A percentile compares a stretch with the other conserved stretches of the same genome.
Evolutionary conservation across 2,888 invertebrate genomes (phyloP).

Genomic region (Cremastinae sp.): DNA sequence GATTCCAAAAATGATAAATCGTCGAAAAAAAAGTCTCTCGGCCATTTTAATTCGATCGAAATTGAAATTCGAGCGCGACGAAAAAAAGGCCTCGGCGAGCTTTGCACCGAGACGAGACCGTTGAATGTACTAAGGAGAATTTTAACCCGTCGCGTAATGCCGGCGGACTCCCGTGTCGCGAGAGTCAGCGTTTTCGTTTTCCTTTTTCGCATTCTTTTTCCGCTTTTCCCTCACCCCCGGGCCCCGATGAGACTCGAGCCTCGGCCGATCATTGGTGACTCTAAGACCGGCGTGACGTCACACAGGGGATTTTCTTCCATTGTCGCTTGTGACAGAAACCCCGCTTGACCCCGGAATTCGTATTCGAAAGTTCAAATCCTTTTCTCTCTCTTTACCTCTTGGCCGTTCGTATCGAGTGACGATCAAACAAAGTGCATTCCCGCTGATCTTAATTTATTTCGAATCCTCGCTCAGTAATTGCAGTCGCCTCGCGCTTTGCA

Average conservation of each 20-base stretch:
- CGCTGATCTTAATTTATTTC: constrained; percentile 44
- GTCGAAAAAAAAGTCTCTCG: too few species aligned
- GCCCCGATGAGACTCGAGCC: constrained; percentile 4
- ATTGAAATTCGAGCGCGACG: too few species aligned
- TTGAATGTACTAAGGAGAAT: too few species aligned
- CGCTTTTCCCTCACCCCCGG: constrained; percentile 1
- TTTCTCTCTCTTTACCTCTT: neutral
- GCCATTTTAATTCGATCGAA: too few species aligned
- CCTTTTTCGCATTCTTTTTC: neutral
- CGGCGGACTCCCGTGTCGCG: neutral
- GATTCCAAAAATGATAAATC: too few species aligned
- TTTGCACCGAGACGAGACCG: too few species aligned
- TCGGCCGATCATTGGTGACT: constrained; percentile 36
- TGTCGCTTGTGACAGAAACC: constrained; percentile 33
- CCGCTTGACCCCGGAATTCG: constrained; percentile 56
- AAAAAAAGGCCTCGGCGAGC: too few species aligned
- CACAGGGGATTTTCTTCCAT: constrained; percentile 29
- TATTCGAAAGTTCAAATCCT: constrained; percentile 36
- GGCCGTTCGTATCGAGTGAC: constrained; percentile 26
- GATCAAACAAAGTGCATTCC: constrained; percentile 10
- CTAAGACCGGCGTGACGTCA: constrained; percentile 19
- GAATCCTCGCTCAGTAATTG: constrained; percentile 21
- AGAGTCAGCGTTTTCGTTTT: neutral
- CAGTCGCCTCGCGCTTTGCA: constrained; percentile 26
- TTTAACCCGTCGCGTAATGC: too few species aligned